Conservation (phyloP, 1,140 invertebrate genomes). For the Lordiphosa mommai region DNA sequence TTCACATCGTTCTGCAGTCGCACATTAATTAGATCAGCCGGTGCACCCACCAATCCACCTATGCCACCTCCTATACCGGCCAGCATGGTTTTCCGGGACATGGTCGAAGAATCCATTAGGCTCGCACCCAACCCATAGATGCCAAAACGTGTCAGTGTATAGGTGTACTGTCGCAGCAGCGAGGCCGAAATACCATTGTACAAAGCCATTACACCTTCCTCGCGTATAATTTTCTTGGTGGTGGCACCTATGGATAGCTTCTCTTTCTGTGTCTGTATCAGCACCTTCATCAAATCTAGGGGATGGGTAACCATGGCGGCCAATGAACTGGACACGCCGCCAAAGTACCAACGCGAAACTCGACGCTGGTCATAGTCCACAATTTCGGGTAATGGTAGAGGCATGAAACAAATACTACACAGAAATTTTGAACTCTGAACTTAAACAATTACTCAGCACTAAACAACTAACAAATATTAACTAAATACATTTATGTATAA, state of each 20-base stretch:
- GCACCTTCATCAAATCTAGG: slow-evolving; percentile 97
- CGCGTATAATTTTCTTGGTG: slow-evolving; percentile 21
- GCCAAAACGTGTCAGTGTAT: slow-evolving; percentile 50
- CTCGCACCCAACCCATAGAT: slow-evolving; percentile 34
- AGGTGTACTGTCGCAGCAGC: slow-evolving; percentile 52
- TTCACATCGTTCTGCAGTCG: slow-evolving; percentile 59
- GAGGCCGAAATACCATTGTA: slow-evolving; percentile 62
- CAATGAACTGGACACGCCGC: slow-evolving; percentile 87
- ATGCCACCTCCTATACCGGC: slow-evolving; percentile 19
- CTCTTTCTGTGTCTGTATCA: slow-evolving; percentile 97
- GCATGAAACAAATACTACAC: neutral
- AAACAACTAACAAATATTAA: neutral
- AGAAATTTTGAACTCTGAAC: neutral
- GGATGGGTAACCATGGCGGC: slow-evolving; percentile 99
- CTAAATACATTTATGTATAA: neutral
- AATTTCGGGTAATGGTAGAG: neutral
- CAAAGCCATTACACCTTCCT: slow-evolving; percentile 81
- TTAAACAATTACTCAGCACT: neutral
- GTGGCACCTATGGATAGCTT: slow-evolving; percentile 79
- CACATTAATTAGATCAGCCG: slow-evolving; percentile 55
- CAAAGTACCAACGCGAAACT: slow-evolving; percentile 92
- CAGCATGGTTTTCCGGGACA: slow-evolving; percentile 28
- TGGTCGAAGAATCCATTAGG: slow-evolving; percentile 33
- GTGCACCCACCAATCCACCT: slow-evolving; percentile 44
- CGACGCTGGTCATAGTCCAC: slow-evolving; percentile 28